A percentile compares a stretch with the other conserved stretches of the same genome.
phyloP scores from a whole-genome alignment of 2,797 vertebrate species.

The Melopsittacus undulatus region DNA sequence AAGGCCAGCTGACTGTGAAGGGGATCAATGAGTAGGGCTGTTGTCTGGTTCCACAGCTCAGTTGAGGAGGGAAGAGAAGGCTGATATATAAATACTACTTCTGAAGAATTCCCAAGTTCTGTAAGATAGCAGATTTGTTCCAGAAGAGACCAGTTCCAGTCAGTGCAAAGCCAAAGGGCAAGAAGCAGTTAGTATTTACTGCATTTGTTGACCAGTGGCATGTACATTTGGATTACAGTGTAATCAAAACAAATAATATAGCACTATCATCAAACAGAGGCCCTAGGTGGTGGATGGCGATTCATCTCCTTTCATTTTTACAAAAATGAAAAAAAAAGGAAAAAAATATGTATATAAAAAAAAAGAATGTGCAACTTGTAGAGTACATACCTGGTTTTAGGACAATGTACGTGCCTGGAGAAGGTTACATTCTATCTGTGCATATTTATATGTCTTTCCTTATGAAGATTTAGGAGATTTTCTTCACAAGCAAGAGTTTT shows the following conservation, averaged over 20 bases:
- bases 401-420: slow-evolving; percentile 77
- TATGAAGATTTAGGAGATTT: slow-evolving; percentile 71
- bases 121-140: background rate
- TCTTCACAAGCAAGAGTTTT: slow-evolving; percentile 75
- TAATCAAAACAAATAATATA: background rate
- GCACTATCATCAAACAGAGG: background rate
- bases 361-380: background rate
- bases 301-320: background rate
- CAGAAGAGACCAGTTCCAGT: background rate
- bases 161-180: slow-evolving; percentile 17
- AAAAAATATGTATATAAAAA: background rate
- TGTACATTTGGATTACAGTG: background rate
- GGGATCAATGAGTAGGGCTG: background rate
- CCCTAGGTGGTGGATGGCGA: background rate
- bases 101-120: background rate
- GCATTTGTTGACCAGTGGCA: background rate
- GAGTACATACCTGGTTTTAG: slow-evolving; percentile 81
- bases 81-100: background rate
- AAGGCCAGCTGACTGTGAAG: background rate
- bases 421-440: slow-evolving; percentile 80
- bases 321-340: background rate
- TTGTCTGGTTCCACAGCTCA: background rate
- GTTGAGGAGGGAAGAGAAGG: background rate
- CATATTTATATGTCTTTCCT: slow-evolving; percentile 80
- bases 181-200: slow-evolving; percentile 3